A percentile compares a stretch with the other conserved stretches of the same genome.
Evolutionary conservation across 2,113 vertebrate genomes (phyloP).

Genomic region (Electrona antarctica): DNA sequence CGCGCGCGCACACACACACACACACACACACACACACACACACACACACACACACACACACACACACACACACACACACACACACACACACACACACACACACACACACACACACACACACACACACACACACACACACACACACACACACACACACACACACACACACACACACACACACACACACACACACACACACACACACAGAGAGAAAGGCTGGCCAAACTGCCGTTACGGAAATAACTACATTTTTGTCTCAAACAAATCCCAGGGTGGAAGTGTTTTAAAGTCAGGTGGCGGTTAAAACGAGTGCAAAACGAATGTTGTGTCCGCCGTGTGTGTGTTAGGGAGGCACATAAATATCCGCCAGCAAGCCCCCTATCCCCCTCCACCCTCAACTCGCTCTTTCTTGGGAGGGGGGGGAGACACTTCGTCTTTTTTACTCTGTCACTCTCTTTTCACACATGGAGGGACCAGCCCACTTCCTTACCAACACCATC

Average conservation of each 20-base stretch:
- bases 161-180: slow-evolving; percentile 1
- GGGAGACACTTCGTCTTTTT: slow-evolving; percentile 69
- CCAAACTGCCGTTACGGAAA: slow-evolving; percentile 58
- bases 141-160: slow-evolving; percentile 10
- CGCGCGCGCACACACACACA: neutral
- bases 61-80: slow-evolving; percentile 18
- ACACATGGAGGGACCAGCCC: slow-evolving; percentile 77
- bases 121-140: neutral
- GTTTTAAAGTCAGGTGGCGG: slow-evolving; percentile 64
- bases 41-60: neutral
- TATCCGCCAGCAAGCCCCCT: slow-evolving; percentile 42
- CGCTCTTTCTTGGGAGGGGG: neutral
- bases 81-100: slow-evolving; percentile 1
- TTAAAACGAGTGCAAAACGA: slow-evolving; percentile 47
- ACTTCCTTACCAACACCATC: slow-evolving; percentile 84
- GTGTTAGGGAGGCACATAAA: slow-evolving; percentile 67
- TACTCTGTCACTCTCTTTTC: slow-evolving; percentile 77
- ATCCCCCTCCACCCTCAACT: neutral
- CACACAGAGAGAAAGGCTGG: slow-evolving; percentile 5
- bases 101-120: neutral
- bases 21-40: slow-evolving; percentile 1
- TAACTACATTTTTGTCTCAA: slow-evolving; percentile 67
- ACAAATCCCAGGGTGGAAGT: slow-evolving; percentile 70
- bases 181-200: neutral
- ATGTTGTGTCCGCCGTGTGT: slow-evolving; percentile 9